phyloP scores from a whole-genome alignment of 2,797 vertebrate genomes.

The Periophthalmus magnuspinnatus region DNA sequence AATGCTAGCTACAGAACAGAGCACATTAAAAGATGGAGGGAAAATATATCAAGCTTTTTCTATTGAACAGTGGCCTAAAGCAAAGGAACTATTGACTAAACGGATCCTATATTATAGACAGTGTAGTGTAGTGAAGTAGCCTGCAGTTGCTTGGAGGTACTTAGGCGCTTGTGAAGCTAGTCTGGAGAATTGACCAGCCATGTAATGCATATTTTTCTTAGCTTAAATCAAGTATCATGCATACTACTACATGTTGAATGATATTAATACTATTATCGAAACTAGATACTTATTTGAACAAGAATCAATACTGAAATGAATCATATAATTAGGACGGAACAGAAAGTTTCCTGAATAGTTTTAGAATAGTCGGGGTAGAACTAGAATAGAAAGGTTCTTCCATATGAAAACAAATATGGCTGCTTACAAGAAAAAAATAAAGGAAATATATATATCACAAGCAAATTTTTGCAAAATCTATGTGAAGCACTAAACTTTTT shows the following conservation, averaged over 20 bases:
- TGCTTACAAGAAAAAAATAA: too few relatives aligned
- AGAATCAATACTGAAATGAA: too few relatives aligned
- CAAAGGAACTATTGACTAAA: conserved; percentile 21
- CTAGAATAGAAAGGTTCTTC: too few relatives aligned
- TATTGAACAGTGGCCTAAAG: conserved; percentile 34
- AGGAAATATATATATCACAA: too few relatives aligned
- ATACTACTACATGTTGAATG: neutral
- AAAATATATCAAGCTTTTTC: conserved; percentile 49
- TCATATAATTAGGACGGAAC: too few relatives aligned
- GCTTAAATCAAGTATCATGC: neutral
- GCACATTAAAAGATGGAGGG: conserved; percentile 50
- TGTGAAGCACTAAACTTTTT: too few relatives aligned
- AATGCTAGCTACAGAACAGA: conserved; percentile 30
- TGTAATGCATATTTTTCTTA: neutral
- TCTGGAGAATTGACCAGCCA: neutral
- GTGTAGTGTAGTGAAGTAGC: conserved; percentile 4
- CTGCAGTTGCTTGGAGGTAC: conserved; percentile 23
- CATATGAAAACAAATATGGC: too few relatives aligned
- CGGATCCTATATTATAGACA: conserved; percentile 24
- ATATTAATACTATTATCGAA: too few relatives aligned
- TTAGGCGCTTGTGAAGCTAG: conserved; percentile 9
- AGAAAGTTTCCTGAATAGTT: too few relatives aligned
- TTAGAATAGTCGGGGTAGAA: too few relatives aligned
- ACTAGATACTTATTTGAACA: too few relatives aligned
- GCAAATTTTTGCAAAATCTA: too few relatives aligned